These are phyloP conservation scores for Dasypus novemcinctus DNA, from an alignment of 2,113 vertebrate species.

Conservation along the genomic window DNA sequence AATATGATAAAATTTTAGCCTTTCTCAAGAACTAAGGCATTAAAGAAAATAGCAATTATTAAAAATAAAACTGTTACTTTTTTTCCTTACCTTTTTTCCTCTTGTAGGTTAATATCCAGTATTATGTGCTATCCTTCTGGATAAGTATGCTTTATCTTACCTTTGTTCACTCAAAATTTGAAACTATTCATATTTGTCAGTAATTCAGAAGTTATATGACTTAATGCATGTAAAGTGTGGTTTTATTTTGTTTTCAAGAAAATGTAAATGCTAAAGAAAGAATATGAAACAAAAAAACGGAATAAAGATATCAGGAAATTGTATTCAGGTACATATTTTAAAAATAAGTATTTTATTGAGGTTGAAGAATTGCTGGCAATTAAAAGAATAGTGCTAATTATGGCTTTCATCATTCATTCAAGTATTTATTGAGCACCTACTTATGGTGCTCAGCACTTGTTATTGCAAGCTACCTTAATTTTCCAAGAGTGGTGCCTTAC, in stretches of 20 bases:
- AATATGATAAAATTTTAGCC: slow-evolving; percentile 73
- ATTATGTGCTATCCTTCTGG: slow-evolving; percentile 79
- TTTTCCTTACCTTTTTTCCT: slow-evolving; percentile 62
- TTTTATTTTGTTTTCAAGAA: slow-evolving; percentile 78
- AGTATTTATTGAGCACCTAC: slow-evolving; percentile 68
- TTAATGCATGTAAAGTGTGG: slow-evolving; percentile 65
- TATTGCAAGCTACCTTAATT: slow-evolving; percentile 88
- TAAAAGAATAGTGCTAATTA: slow-evolving; percentile 83
- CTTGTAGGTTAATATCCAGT: slow-evolving; percentile 80
- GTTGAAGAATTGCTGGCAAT: slow-evolving; percentile 85
- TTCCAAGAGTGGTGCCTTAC: slow-evolving; percentile 93
- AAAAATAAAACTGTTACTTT: slow-evolving; percentile 75
- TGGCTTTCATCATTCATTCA: slow-evolving; percentile 79
- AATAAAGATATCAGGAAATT: slow-evolving; percentile 70
- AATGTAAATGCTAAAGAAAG: slow-evolving; percentile 78
- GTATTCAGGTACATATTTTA: slow-evolving; percentile 83
- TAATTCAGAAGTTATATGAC: slow-evolving; percentile 68
- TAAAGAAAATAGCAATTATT: slow-evolving; percentile 73
- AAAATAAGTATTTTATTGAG: slow-evolving; percentile 82
- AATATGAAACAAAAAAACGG: slow-evolving; percentile 20
- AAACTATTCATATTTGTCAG: slow-evolving; percentile 70
- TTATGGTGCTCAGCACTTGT: slow-evolving; percentile 71
- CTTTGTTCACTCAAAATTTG: slow-evolving; percentile 70
- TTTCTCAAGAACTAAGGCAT: slow-evolving; percentile 80
- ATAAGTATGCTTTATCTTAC: slow-evolving; percentile 77